phyloP scores from a whole-genome alignment of 2,113 vertebrate species.

The Oreocharis arfaki region DNA sequence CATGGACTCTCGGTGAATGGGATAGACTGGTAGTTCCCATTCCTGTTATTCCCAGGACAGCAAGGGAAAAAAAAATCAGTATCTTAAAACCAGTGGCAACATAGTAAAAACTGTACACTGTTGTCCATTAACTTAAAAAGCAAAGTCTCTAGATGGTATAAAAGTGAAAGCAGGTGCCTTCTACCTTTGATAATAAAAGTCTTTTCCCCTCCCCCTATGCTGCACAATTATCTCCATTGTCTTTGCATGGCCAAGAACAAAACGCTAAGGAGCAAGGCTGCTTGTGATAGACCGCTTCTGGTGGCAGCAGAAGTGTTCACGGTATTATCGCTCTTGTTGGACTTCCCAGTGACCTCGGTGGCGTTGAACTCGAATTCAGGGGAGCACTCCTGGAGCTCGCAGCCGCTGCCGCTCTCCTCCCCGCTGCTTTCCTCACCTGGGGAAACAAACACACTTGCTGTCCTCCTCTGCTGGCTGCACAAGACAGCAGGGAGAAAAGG shows the following conservation, averaged over 20 bases:
- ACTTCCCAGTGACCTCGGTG: conserved; percentile 62
- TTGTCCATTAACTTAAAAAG: conserved; percentile 79
- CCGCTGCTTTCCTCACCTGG: conserved; percentile 85
- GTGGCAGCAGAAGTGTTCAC: conserved; percentile 16
- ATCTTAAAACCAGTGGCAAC: conserved; percentile 75
- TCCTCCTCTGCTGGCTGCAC: not conserved
- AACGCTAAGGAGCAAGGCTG: conserved; percentile 60
- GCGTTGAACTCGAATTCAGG: conserved; percentile 81
- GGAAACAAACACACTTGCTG: not conserved
- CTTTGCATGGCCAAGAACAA: conserved; percentile 70
- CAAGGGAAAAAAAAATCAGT: conserved; percentile 52
- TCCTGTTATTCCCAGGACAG: conserved; percentile 32
- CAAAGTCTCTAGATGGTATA: conserved; percentile 78
- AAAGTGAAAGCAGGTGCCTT: conserved; percentile 76
- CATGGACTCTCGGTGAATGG: conserved; percentile 37
- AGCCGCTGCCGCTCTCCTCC: conserved; percentile 91
- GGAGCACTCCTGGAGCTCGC: conserved; percentile 79
- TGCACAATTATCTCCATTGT: conserved; percentile 80
- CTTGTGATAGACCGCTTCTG: conserved; percentile 25
- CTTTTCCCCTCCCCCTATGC: not conserved
- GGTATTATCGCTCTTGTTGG: conserved; percentile 51
- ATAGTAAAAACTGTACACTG: conserved; percentile 78
- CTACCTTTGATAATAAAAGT: conserved; percentile 67
- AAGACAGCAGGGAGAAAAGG: not conserved
- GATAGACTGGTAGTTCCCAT: conserved; percentile 11